Evolutionary conservation across 2,888 invertebrate genomes (phyloP).

Genomic region (Leucoptera coffeella): DNA sequence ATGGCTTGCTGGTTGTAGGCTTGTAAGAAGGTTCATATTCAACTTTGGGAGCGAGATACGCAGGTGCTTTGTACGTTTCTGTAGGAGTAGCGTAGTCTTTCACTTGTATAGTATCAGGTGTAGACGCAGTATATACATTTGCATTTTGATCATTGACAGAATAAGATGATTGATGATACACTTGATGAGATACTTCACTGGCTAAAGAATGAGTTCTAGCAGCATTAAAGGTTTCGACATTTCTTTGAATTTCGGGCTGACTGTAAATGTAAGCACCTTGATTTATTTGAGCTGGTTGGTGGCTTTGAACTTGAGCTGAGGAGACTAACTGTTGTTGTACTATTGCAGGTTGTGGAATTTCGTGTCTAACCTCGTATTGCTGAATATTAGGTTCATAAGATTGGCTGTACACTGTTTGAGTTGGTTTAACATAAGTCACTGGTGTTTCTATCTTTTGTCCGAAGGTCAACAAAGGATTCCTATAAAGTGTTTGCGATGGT

Average conservation of each 20-base stretch:
- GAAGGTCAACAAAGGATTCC: slow-evolving; percentile 31
- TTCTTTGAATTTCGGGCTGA: slow-evolving; percentile 36
- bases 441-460: slow-evolving; percentile 25
- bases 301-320: slow-evolving; percentile 9
- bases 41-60: slow-evolving; percentile 17
- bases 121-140: slow-evolving; percentile 15
- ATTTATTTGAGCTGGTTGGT: slow-evolving; percentile 13
- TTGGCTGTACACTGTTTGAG: slow-evolving; percentile 21
- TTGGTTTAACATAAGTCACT: slow-evolving; percentile 20
- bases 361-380: slow-evolving; percentile 20
- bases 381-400: slow-evolving; percentile 22
- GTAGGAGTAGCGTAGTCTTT: slow-evolving; percentile 22
- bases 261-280: slow-evolving; percentile 26
- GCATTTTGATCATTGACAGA: slow-evolving; percentile 15
- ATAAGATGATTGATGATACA: slow-evolving; percentile 19
- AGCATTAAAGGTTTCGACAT: slow-evolving; percentile 15
- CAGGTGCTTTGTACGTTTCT: slow-evolving; percentile 16
- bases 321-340: slow-evolving; percentile 16
- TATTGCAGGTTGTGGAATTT: slow-evolving; percentile 14
- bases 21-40: slow-evolving; percentile 12
- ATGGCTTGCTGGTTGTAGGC: slow-evolving; percentile 13
- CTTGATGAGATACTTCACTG: slow-evolving; percentile 33
- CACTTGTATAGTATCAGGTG: slow-evolving; percentile 30
- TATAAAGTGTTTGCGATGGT: slow-evolving; percentile 26
- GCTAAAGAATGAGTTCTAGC: slow-evolving; percentile 29